A percentile compares a stretch with the other conserved stretches of the same genome.
These are phyloP conservation scores for Chionodraco myersi DNA, from an alignment of 2,113 vertebrate genomes.

Conservation along the genomic window DNA sequence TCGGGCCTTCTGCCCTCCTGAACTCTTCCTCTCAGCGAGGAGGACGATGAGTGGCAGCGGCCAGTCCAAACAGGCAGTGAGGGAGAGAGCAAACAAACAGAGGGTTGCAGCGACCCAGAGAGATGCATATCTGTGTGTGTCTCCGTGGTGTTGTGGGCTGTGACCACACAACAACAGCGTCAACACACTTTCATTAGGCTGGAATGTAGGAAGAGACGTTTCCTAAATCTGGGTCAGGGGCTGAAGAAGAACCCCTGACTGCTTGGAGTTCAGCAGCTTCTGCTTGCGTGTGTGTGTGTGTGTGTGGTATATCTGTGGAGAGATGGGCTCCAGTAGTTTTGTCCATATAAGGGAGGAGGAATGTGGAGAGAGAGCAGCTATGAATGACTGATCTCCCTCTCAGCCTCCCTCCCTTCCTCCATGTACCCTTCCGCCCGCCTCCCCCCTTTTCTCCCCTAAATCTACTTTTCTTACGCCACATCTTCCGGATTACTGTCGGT, in stretches of 20 bases:
- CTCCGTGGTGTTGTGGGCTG: neutral
- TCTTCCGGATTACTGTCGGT: constrained; percentile 28
- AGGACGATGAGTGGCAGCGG: constrained; percentile 9
- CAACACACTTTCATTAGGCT: neutral
- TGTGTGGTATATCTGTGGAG: constrained; percentile 34
- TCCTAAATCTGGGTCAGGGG: constrained; percentile 14
- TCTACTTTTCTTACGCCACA: constrained; percentile 18
- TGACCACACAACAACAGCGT: neutral
- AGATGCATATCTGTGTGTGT: constrained; percentile 26
- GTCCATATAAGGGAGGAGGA: constrained; percentile 84
- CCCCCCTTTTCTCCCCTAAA: constrained; percentile 9
- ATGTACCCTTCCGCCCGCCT: neutral
- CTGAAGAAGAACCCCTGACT: constrained; percentile 3
- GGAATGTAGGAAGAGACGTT: neutral
- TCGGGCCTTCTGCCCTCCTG: constrained; percentile 31
- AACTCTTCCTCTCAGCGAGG: constrained; percentile 34
- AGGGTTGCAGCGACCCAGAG: constrained; percentile 11
- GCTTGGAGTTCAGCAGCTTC: constrained; percentile 25
- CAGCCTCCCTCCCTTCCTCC: constrained; percentile 23
- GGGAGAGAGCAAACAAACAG: constrained; percentile 55
- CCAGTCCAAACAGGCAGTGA: constrained; percentile 16
- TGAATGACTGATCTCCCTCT: constrained; percentile 78
- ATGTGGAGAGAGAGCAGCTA: constrained; percentile 73
- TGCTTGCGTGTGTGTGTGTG: neutral
- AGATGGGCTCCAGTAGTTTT: constrained; percentile 75